phyloP scores from a whole-genome alignment of 2,797 vertebrate genomes.

The Synanceia verrucosa region DNA sequence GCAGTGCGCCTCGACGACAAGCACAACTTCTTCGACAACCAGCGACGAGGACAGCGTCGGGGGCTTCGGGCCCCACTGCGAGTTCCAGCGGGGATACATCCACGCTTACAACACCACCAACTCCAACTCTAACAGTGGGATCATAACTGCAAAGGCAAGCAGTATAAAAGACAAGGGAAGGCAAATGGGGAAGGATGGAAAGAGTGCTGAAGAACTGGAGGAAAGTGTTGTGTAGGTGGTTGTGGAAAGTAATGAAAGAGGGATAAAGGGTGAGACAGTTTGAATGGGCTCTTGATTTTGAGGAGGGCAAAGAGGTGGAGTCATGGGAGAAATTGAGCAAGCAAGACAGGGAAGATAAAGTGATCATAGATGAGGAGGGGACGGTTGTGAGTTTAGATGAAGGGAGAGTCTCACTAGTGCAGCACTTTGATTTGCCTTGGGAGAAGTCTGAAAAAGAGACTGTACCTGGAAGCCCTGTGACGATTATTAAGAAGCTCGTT shows the following conservation, averaged over 20 bases:
- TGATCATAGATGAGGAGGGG: conserved; percentile 22
- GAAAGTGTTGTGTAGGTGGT: conserved; percentile 72
- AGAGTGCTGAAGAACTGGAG: conserved; percentile 60
- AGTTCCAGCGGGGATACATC: conserved; percentile 76
- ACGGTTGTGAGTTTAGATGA: conserved; percentile 35
- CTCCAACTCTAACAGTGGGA: conserved; percentile 81
- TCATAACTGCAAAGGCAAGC: conserved; percentile 38
- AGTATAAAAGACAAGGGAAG: conserved; percentile 83
- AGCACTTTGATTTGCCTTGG: conserved; percentile 43
- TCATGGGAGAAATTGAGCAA: conserved; percentile 12
- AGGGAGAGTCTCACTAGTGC: conserved; percentile 38
- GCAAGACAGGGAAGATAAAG: conserved; percentile 17
- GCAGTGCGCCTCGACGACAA: conserved; percentile 80
- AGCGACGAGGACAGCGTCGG: conserved; percentile 63
- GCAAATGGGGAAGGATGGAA: conserved; percentile 50
- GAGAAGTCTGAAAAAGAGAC: conserved; percentile 20
- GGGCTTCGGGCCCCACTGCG: conserved; percentile 44
- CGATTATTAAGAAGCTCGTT: conserved; percentile 35
- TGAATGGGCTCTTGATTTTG: conserved; percentile 47
- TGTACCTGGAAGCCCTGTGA: conserved; percentile 22
- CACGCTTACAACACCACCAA: conserved; percentile 82
- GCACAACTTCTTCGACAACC: conserved; percentile 67
- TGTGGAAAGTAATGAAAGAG: not conserved
- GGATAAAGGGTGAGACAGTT: conserved; percentile 30
- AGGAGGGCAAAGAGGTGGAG: conserved; percentile 35